These are phyloP conservation scores for Erebia aethiops DNA, from an alignment of 2,888 invertebrate species.

Conservation along the genomic window DNA sequence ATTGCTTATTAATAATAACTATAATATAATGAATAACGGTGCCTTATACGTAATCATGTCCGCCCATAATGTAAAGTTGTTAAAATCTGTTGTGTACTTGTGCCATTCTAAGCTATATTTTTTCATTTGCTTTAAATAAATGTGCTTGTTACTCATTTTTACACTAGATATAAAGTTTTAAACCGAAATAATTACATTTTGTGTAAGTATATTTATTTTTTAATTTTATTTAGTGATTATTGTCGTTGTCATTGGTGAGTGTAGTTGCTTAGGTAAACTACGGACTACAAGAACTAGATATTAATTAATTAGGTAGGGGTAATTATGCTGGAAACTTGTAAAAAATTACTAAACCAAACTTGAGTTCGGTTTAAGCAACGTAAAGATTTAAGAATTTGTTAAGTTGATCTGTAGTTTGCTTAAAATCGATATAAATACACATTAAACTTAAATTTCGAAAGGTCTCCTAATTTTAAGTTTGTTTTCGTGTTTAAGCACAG, in stretches of 20 bases:
- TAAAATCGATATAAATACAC: background rate
- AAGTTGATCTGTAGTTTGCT: background rate
- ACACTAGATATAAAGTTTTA: background rate
- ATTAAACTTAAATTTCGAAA: conserved; percentile 13
- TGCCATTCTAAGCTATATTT: conserved; percentile 41
- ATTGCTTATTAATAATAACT: background rate
- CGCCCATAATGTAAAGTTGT: conserved; percentile 57
- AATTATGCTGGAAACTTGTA: background rate
- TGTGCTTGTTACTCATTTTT: background rate
- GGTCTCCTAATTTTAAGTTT: conserved; percentile 35
- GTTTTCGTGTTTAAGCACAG: conserved; percentile 16
- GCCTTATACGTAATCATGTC: conserved; percentile 75
- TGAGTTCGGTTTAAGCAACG: background rate
- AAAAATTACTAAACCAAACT: background rate
- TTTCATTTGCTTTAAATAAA: conserved; percentile 11
- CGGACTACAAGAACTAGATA: background rate
- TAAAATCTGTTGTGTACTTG: conserved; percentile 38
- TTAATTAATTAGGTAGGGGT: background rate
- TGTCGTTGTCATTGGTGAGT: background rate
- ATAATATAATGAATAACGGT: conserved; percentile 51
- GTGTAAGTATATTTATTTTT: background rate
- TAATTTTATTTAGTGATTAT: background rate
- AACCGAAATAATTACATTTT: background rate
- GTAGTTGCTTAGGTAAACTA: background rate
- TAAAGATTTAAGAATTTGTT: too few species aligned